Evolutionary conservation across 2,797 vertebrate genomes (phyloP).

Genomic region (Pangasius sanitwongsei): DNA sequence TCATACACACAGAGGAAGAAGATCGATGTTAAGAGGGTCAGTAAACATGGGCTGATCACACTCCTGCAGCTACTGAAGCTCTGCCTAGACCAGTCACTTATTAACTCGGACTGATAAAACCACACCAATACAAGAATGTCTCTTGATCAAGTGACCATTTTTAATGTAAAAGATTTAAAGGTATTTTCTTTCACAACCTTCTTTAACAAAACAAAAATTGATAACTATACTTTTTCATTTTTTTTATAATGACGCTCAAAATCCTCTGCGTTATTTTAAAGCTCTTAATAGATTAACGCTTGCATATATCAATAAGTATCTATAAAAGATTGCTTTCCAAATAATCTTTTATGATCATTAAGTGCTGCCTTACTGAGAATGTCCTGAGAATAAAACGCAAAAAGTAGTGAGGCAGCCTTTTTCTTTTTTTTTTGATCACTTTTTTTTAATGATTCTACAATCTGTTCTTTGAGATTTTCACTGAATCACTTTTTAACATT

Average conservation of each 20-base stretch:
- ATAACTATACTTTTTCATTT: not conserved
- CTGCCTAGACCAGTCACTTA: conserved; percentile 33
- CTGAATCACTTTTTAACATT: not conserved
- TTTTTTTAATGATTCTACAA: not conserved
- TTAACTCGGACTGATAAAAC: conserved; percentile 44
- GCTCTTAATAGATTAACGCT: not conserved
- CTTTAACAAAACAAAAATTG: not conserved
- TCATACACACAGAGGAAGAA: conserved; percentile 39
- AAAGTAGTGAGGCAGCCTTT: not conserved
- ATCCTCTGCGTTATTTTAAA: not conserved
- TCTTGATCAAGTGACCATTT: conserved; percentile 4
- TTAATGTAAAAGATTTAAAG: not conserved
- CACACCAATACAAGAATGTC: conserved; percentile 12
- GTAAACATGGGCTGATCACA: conserved; percentile 40
- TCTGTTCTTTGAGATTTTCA: not conserved
- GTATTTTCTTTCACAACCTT: not conserved
- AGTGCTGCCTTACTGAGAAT: not conserved
- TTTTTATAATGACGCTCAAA: not conserved
- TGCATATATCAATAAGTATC: not conserved
- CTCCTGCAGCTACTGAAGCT: conserved; percentile 17
- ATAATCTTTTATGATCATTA: not conserved
- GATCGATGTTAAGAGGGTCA: conserved; percentile 36
- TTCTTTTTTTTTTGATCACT: not conserved
- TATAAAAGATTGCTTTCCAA: not conserved
- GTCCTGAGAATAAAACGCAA: not conserved